Base-by-base conservation (phyloP, 1,140 invertebrate species). In the Ruditapes philippinarum region DNA sequence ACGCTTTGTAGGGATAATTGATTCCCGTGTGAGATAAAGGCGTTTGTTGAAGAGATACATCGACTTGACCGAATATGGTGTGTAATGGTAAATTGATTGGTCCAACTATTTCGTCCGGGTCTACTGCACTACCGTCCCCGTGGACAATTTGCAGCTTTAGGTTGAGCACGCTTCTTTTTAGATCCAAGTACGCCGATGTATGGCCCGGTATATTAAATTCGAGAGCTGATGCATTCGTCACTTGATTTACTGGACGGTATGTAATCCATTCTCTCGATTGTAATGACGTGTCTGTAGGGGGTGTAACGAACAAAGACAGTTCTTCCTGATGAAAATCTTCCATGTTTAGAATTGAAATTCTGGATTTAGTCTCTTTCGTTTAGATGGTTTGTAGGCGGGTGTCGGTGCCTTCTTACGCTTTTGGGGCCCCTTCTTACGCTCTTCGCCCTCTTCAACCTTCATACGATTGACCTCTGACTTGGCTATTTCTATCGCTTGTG, bases 1-100 rank as follows among this genome's bases (percentile, higher is more conserved):
- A 88, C 22, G 84, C 89, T 51, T 90, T 90, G 51, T 83, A 90
- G 14, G 84, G 79, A 38, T 90, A 88, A 45, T 88, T 90, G 49
- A 49, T 60, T 38, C 83, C 84, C 51, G 73, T 31, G 31, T 83
- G 0, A 7, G 31, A 25, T 17, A 86, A 78, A 7, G 79, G 38
- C 22, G 76, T 90, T 31, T 90, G 84, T 49, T 90, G 89, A 1
- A 90, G 33, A 33, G 25, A 5, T 11, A 79, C 80, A 31, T 90
- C 84, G 12, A 65, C 62, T 31, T 65, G 62, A n/a, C 25, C 28
- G 62, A 65, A 65, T 4, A 65, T 65, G 14, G 83, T 42, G 36
- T 90, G 89, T n/a, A 90, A 49, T 14, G 68, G 17, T 22, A 85
- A n/a, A 33, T 86, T 86, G 33, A 81, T 45, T 0, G 49, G 40